Percentiles rank a stretch among this genome's conserved stretches.
Evolutionary conservation across 2,888 invertebrate species (phyloP).

Genomic region (Eurytoma californica): DNA sequence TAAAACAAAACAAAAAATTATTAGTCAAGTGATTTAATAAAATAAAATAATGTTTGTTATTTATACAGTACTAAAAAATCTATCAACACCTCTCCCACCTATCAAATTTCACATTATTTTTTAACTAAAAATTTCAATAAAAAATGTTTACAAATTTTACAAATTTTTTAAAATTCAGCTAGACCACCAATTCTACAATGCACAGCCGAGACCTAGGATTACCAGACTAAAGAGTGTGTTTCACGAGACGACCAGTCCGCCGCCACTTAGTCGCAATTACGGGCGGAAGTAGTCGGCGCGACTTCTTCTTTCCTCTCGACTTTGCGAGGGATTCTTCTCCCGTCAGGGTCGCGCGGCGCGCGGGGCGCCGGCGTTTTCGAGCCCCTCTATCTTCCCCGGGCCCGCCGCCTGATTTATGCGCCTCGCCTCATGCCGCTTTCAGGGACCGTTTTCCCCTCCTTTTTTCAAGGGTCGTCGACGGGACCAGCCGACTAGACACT

Average conservation of each 20-base stretch:
- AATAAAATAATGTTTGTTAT: too few relatives aligned
- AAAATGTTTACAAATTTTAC: too few relatives aligned
- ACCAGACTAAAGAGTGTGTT: too few relatives aligned
- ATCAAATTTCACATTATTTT: too few relatives aligned
- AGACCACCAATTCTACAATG: neutral
- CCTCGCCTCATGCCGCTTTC: neutral
- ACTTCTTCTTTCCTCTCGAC: slow-evolving; percentile 27
- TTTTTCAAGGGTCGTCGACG: slow-evolving; percentile 22
- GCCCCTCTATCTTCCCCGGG: slow-evolving; percentile 15
- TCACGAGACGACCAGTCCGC: neutral
- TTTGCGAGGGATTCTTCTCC: neutral
- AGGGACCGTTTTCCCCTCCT: neutral
- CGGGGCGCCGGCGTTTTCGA: slow-evolving; percentile 37
- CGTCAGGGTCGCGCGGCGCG: too few relatives aligned
- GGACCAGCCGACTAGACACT: slow-evolving; percentile 39
- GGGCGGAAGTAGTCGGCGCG: slow-evolving; percentile 42
- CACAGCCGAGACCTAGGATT: too few relatives aligned
- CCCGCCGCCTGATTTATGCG: slow-evolving; percentile 34
- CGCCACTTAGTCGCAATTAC: slow-evolving; percentile 48
- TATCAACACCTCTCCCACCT: too few relatives aligned
- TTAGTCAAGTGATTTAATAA: neutral
- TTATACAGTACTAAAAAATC: too few relatives aligned
- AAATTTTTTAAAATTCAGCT: too few relatives aligned
- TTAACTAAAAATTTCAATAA: neutral
- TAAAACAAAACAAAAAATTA: slow-evolving; percentile 28